Evolutionary conservation across 53 echinoderm and acorn worm species (phyloP), one percentile per base, ranked within the genome.

Genomic region (Echinarachnius parma): DNA sequence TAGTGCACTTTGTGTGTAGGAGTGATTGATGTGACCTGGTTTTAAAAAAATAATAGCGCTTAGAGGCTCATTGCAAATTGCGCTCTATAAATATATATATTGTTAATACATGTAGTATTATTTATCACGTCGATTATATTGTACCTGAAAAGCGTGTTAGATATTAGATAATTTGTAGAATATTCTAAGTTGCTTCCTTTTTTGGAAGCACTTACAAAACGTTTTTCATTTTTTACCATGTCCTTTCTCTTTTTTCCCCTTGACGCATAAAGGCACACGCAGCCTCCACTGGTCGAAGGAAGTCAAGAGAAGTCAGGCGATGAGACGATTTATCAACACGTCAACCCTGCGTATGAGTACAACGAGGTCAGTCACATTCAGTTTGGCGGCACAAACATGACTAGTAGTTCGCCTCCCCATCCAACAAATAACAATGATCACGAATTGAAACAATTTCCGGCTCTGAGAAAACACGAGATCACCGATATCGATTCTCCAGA

Each of bases 271-370:
- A 24, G 26, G 30, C 7, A 13, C 7, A 39, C 28, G 27, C 26
- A 25, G n/a, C 47, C 47, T 5, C 29, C 29, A 47, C 66, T 31
- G 31, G 29, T 66, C 48, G 66, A 30, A 9, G 48, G 48, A 45
- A 2, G 25, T 10, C 2, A 31, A 5, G 48, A 48, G 31, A 22
- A 49, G 27, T 18, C 11, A 5, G 32, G 23, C 21, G 31, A 66
- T 27, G 48, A 29, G 25, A 21, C 2, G 10, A 33, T 15, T 26
- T 15, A 14, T 31, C n/a, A 31, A 47, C 66, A 66, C 32, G 28
- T 30, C 47, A 66, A 48, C 48, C 66, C 66, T 1, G 31, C 48
- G 20, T 66, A 66, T 31, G 66, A 66, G 26, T 48, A 27, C 48
- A 26, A 66, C 14, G n/a, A n/a, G n/a, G 31, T 31, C 48, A 48